phyloP scores from a whole-genome alignment of 2,113 vertebrate genomes.

The Periophthalmodon schlosseri region DNA sequence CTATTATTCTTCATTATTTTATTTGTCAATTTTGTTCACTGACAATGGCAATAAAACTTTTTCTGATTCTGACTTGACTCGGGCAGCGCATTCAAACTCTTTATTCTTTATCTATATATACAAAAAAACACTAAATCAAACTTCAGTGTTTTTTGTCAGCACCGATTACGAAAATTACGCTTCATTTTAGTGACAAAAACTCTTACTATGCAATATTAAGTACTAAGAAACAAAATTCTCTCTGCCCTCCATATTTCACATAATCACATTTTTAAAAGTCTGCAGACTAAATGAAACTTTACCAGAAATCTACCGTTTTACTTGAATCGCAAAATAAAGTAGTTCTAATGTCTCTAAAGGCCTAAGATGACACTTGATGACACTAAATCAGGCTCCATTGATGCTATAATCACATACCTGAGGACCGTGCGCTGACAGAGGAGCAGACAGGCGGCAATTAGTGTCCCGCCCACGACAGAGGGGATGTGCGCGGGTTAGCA shows the following conservation, averaged over 20 bases:
- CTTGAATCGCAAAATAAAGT: neutral
- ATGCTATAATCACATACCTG: constrained; percentile 7
- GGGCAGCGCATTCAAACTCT: too few species aligned
- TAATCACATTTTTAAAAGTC: too few species aligned
- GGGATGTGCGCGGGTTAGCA: constrained; percentile 50
- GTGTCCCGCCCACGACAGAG: constrained; percentile 31
- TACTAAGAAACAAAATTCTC: neutral
- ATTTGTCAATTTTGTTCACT: too few species aligned
- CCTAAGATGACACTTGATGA: neutral
- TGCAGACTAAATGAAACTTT: neutral
- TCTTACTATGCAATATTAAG: too few species aligned
- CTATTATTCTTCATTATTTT: too few species aligned
- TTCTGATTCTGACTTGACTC: too few species aligned
- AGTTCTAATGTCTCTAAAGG: neutral
- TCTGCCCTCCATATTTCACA: neutral
- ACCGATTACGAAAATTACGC: too few species aligned
- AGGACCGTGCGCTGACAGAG: neutral
- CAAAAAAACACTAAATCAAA: too few species aligned
- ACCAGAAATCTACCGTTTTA: neutral
- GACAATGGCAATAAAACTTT: too few species aligned
- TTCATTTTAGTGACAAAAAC: too few species aligned
- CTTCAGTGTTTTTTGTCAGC: too few species aligned
- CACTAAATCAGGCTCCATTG: neutral
- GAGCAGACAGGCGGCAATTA: constrained; percentile 30
- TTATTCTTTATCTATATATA: too few species aligned